Evolutionary conservation across 1,140 invertebrate species (phyloP).

Genomic region (Drosophila repleta): DNA sequence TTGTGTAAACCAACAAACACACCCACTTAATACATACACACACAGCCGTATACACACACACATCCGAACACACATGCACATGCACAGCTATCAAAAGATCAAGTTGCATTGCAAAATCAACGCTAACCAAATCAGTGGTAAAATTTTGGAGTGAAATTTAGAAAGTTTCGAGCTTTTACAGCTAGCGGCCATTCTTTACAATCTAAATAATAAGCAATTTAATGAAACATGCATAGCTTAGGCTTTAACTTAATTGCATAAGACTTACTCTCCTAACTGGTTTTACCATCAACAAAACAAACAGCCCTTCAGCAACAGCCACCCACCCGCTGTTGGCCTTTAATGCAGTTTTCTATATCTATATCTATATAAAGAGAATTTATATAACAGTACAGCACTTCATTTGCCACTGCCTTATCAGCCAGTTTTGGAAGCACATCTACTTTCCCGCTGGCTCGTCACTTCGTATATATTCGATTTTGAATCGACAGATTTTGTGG

Average conservation of each 20-base stretch:
- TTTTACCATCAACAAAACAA: no score
- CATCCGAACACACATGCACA: not conserved
- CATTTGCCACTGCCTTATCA: not conserved
- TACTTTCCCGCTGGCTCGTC: conserved; percentile 4
- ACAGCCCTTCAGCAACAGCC: no score
- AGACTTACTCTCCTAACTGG: not conserved
- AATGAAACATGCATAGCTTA: not conserved
- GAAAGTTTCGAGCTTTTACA: conserved; percentile 26
- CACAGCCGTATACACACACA: conserved; percentile 2
- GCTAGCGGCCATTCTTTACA: not conserved
- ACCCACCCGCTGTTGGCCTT: no score
- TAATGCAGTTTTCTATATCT: no score
- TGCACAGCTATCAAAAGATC: conserved; percentile 26
- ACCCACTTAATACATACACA: conserved; percentile 57
- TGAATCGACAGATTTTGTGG: conserved; percentile 9
- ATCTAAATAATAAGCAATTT: not conserved
- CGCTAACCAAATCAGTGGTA: conserved; percentile 13
- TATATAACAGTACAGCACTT: not conserved
- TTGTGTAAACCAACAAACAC: conserved; percentile 68
- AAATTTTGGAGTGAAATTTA: conserved; percentile 43
- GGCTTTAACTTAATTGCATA: not conserved
- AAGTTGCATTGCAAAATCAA: conserved; percentile 41
- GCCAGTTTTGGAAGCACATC: not conserved
- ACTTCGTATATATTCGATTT: not conserved
- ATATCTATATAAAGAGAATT: no score